Conservation (phyloP, 2,888 invertebrate genomes). For the Ichneumoninae sp. region DNA sequence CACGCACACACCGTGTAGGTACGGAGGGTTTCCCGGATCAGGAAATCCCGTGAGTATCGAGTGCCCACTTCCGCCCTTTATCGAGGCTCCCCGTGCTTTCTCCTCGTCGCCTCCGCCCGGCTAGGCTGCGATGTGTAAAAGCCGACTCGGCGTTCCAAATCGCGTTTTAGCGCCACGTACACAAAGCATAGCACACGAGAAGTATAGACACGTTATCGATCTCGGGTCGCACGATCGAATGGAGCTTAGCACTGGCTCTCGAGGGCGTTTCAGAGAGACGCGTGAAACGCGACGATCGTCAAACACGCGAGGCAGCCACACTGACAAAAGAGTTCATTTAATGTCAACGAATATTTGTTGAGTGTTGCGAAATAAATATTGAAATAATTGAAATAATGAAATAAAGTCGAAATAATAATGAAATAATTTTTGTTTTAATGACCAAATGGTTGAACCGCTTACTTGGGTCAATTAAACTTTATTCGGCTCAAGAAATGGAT, state of each 20-base stretch:
- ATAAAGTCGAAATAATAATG: no score
- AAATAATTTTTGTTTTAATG: no score
- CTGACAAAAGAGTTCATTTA: no score
- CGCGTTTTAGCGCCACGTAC: constrained; percentile 57
- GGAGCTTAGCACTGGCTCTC: not conserved
- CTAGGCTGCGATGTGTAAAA: constrained; percentile 22
- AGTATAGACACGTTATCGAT: constrained; percentile 18
- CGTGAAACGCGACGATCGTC: not conserved
- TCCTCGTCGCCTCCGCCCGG: not conserved
- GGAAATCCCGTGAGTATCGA: constrained; percentile 55
- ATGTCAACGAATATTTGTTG: no score
- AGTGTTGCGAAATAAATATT: no score
- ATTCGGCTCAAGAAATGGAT: no score
- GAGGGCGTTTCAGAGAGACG: constrained; percentile 6
- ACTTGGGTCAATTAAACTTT: no score
- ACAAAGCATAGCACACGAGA: not conserved
- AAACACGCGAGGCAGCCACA: no score
- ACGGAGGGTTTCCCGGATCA: constrained; percentile 45
- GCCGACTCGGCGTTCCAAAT: constrained; percentile 63
- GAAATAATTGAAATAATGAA: no score
- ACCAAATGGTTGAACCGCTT: no score
- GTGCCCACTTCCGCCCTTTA: constrained; percentile 25
- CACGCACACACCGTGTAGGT: constrained; percentile 33
- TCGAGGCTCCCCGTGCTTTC: not conserved
- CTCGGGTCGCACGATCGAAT: constrained; percentile 22